These are phyloP conservation scores for Scyliorhinus canicula DNA, from an alignment of 2,797 vertebrate genomes.

Conservation along the genomic window DNA sequence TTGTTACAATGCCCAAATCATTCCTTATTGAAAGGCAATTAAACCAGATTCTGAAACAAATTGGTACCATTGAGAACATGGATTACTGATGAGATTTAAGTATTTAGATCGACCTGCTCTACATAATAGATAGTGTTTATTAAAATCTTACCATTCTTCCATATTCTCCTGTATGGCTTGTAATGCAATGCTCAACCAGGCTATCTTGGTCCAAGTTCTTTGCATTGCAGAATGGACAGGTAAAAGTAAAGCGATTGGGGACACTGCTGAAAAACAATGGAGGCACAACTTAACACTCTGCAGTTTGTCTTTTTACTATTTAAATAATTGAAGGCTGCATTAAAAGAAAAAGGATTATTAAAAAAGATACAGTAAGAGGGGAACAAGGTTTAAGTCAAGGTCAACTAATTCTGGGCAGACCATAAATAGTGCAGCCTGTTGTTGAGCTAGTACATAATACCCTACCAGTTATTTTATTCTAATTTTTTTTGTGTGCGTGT, in stretches of 20 bases:
- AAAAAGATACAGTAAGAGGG: not conserved
- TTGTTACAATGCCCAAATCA: too few species aligned
- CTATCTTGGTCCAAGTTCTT: conserved; percentile 94
- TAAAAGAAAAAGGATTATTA: not conserved
- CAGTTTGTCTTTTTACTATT: not conserved
- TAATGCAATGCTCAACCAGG: conserved; percentile 87
- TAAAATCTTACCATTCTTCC: conserved; percentile 76
- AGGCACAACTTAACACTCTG: not conserved
- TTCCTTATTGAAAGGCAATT: not conserved
- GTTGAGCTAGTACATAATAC: too few species aligned
- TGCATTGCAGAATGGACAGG: conserved; percentile 86
- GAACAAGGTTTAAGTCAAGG: not conserved
- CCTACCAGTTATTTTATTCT: too few species aligned
- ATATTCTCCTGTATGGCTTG: conserved; percentile 74
- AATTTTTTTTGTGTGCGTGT: too few species aligned
- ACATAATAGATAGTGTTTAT: conserved; percentile 10
- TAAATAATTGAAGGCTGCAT: not conserved
- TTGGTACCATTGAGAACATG: not conserved
- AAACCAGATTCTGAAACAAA: not conserved
- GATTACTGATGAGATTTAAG: conserved; percentile 35
- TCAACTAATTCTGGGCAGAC: not conserved
- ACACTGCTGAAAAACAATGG: conserved; percentile 61
- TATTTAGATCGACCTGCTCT: conserved; percentile 42
- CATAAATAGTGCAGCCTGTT: not conserved
- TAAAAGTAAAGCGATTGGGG: conserved; percentile 92